Evolutionary conservation across 2,113 vertebrate genomes (phyloP).

Genomic region (Camelus dromedarius): DNA sequence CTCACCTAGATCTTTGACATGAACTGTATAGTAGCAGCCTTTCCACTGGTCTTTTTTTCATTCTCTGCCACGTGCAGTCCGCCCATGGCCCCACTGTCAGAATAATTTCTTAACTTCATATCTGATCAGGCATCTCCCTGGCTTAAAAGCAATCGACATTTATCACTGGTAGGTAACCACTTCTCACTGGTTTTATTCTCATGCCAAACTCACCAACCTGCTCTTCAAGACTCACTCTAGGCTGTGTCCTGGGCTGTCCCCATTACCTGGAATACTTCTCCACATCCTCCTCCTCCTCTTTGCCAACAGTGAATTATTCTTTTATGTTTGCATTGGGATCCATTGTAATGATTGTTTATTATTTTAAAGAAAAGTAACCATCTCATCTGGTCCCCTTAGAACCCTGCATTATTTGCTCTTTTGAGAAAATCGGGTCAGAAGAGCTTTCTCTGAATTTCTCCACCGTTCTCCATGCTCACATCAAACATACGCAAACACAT

Average conservation of each 20-base stretch:
- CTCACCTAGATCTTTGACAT: fast-evolving
- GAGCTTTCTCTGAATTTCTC: not conserved
- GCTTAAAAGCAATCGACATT: not conserved
- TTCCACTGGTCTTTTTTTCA: not conserved
- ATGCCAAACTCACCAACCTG: not conserved
- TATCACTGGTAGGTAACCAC: not conserved
- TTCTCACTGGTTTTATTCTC: not conserved
- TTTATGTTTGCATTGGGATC: not conserved
- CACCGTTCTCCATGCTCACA: not conserved
- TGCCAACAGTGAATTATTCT: not conserved
- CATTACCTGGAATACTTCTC: not conserved
- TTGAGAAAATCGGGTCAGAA: not conserved
- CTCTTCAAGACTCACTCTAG: not conserved
- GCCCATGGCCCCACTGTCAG: fast-evolving
- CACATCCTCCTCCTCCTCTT: not conserved
- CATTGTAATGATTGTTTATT: not conserved
- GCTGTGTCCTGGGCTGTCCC: too few species aligned
- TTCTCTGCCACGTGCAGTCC: too few species aligned
- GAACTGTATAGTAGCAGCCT: not conserved
- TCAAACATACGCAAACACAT: not conserved
- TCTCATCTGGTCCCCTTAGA: not conserved
- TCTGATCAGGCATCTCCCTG: not conserved
- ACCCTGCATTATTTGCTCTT: not conserved
- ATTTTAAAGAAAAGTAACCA: not conserved
- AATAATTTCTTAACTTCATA: not conserved